Conservation (phyloP, 1,140 invertebrate species). For the Hesperophylax magnus region DNA sequence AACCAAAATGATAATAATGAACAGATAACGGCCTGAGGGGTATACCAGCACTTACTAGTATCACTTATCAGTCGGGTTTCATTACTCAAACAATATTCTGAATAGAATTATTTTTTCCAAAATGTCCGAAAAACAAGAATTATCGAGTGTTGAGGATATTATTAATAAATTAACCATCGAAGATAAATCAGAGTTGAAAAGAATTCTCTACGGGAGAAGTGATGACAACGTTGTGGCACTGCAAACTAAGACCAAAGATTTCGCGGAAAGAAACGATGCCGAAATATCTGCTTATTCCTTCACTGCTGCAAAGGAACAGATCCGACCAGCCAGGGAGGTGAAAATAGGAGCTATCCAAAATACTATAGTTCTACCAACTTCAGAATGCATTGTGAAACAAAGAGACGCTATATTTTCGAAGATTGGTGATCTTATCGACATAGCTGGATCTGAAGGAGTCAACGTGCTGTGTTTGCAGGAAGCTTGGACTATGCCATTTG, state of each 20-base stretch:
- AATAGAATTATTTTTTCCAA: background rate
- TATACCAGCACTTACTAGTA: too few relatives aligned
- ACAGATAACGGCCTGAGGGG: too few relatives aligned
- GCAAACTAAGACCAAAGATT: constrained; percentile 4
- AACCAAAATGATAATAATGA: too few relatives aligned
- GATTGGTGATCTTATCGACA: constrained; percentile 83
- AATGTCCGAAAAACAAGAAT: constrained; percentile 10
- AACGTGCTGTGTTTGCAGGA: constrained; percentile 98
- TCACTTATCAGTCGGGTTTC: too few relatives aligned
- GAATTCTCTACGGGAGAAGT: constrained; percentile 49
- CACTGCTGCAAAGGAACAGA: constrained; percentile 74
- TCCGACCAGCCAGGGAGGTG: constrained; percentile 81
- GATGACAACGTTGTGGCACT: constrained; percentile 39
- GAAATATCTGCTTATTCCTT: constrained; percentile 86
- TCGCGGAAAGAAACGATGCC: constrained; percentile 76
- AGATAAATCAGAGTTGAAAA: constrained; percentile 44
- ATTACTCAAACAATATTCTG: too few relatives aligned
- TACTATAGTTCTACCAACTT: constrained; percentile 84
- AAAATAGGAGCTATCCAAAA: constrained; percentile 92
- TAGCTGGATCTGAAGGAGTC: constrained; percentile 83
- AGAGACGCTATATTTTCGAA: constrained; percentile 85
- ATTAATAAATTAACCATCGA: background rate
- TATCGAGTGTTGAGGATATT: constrained; percentile 15
- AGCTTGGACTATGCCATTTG: constrained; percentile 99
- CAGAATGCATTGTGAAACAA: constrained; percentile 83